These are phyloP conservation scores for Petrocephalus microphthalmus DNA, from an alignment of 2,113 vertebrate genomes.

Conservation along the genomic window DNA sequence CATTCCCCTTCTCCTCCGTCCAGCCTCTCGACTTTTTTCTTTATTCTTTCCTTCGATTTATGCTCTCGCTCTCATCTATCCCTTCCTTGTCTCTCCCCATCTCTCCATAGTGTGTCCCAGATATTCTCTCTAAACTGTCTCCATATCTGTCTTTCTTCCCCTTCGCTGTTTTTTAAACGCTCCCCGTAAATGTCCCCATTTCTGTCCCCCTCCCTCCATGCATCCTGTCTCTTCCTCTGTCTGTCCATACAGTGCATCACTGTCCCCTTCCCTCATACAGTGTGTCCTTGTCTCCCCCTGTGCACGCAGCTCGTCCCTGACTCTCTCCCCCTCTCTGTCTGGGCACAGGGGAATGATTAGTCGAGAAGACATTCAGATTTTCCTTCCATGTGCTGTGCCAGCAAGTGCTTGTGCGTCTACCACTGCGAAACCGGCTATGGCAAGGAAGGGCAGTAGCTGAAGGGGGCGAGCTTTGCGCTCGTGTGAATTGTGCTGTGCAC, in stretches of 20 bases:
- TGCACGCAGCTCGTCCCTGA: slow-evolving; percentile 35
- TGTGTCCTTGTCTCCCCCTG: not conserved
- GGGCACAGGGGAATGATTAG: slow-evolving; percentile 65
- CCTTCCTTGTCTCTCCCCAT: slow-evolving; percentile 10
- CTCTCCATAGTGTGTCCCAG: not conserved
- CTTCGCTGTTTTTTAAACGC: not conserved
- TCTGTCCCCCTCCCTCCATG: not conserved
- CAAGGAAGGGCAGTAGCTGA: slow-evolving; percentile 45
- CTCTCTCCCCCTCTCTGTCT: slow-evolving; percentile 35
- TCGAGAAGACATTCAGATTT: slow-evolving; percentile 69
- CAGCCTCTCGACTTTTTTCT: slow-evolving; percentile 32
- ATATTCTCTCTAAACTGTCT: not conserved
- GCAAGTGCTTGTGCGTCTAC: slow-evolving; percentile 61
- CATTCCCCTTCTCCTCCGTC: not conserved
- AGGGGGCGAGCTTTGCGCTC: not conserved
- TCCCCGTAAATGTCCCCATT: not conserved
- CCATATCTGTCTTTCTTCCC: not conserved
- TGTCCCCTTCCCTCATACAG: not conserved
- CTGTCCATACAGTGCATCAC: not conserved
- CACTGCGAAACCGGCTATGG: slow-evolving; percentile 58
- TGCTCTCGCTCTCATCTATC: slow-evolving; percentile 35
- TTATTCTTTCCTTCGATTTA: slow-evolving; percentile 46
- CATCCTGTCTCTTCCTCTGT: slow-evolving; percentile 13
- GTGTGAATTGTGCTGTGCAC: slow-evolving; percentile 30
- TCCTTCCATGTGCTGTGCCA: slow-evolving; percentile 68